A percentile compares a stretch with the other conserved stretches of the same genome.
Evolutionary conservation across 2,888 invertebrate genomes (phyloP).

Genomic region (Belgica antarctica): DNA sequence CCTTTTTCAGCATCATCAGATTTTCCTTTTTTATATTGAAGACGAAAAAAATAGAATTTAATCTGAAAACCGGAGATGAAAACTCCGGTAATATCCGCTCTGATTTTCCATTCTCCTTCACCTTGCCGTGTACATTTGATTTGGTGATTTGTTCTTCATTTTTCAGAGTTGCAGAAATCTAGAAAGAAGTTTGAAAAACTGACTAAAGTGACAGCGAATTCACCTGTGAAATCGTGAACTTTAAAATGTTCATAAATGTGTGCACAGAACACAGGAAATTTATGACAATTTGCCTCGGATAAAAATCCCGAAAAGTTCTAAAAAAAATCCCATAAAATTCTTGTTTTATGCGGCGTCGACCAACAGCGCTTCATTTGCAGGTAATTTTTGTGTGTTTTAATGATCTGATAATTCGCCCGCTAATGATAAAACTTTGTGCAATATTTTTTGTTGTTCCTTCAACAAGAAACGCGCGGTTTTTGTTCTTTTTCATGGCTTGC

Average conservation of each 20-base stretch:
- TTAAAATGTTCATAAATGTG: no score
- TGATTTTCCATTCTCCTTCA: constrained; percentile 28
- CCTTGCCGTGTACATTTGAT: constrained; percentile 8
- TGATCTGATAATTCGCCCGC: constrained; percentile 44
- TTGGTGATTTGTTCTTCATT: constrained; percentile 9
- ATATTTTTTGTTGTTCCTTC: constrained; percentile 28
- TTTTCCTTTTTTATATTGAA: not conserved
- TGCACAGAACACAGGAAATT: no score
- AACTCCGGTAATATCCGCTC: constrained; percentile 40
- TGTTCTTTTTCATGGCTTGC: constrained; percentile 29
- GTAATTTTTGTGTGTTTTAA: constrained; percentile 40
- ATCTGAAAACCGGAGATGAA: constrained; percentile 44
- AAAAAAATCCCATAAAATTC: constrained; percentile 36
- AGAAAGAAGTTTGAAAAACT: not conserved
- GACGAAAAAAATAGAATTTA: constrained; percentile 36
- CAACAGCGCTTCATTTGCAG: constrained; percentile 40
- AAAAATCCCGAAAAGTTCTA: constrained; percentile 19
- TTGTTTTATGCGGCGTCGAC: not conserved
- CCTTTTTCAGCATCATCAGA: constrained; percentile 34
- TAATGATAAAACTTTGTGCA: constrained; percentile 44
- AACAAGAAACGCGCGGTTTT: constrained; percentile 1
- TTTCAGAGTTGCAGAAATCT: not conserved
- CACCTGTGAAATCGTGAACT: no score
- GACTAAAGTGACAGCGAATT: not conserved
- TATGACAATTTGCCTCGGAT: constrained; percentile 37